These are phyloP conservation scores for Mimachlamys varia DNA, from an alignment of 2,888 invertebrate species.

Conservation along the genomic window DNA sequence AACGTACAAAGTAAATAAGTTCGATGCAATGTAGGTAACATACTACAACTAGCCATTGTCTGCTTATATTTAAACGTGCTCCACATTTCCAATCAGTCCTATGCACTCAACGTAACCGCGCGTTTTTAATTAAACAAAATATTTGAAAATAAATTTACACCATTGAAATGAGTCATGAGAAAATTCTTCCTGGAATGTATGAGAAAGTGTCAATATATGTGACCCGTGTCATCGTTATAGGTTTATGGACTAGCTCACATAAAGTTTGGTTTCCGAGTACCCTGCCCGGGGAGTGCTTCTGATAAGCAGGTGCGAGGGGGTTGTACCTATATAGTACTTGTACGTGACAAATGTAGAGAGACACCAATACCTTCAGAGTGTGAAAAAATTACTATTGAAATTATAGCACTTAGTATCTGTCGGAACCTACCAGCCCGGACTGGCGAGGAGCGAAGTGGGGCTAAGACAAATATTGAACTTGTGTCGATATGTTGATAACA, in stretches of 20 bases:
- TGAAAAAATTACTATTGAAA: slow-evolving; percentile 23
- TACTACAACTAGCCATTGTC: neutral
- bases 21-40: neutral
- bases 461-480: slow-evolving; percentile 31
- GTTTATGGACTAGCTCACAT: slow-evolving; percentile 9
- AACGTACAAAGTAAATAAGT: neutral
- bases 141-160: neutral
- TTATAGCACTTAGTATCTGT: slow-evolving; percentile 11
- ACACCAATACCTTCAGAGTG: neutral
- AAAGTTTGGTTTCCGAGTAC: neutral
- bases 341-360: slow-evolving; percentile 4
- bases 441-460: neutral
- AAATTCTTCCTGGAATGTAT: neutral
- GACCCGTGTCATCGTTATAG: slow-evolving; percentile 3
- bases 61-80: neutral
- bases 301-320: slow-evolving; percentile 10
- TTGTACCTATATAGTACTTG: slow-evolving; percentile 5
- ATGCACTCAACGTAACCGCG: slow-evolving; percentile 15
- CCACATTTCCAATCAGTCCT: slow-evolving; percentile 13
- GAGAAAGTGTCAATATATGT: slow-evolving; percentile 13
- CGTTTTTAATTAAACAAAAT: slow-evolving; percentile 36
- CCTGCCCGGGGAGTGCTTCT: neutral
- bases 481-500: slow-evolving; percentile 18
- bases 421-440: slow-evolving; percentile 13
- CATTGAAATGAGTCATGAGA: neutral